Evolutionary conservation across 2,113 vertebrate genomes (phyloP).

Genomic region (Pyrgilauda ruficollis): DNA sequence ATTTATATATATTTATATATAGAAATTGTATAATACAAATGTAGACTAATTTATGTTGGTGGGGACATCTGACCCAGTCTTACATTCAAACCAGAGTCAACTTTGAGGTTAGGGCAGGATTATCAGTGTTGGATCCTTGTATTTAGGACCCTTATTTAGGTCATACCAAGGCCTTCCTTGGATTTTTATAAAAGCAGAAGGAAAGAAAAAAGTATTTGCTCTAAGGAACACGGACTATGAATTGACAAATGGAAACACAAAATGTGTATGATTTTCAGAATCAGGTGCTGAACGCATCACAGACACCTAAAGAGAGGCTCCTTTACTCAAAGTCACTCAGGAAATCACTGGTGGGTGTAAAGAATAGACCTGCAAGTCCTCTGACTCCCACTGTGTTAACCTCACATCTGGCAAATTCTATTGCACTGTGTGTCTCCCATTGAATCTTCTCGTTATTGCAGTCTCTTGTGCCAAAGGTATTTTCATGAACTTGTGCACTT

Average conservation of each 20-base stretch:
- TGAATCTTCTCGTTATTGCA: neutral
- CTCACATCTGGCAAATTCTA: neutral
- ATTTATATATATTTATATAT: too few species aligned
- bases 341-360: neutral
- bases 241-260: neutral
- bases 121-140: neutral
- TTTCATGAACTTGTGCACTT: conserved; percentile 17
- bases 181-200: neutral
- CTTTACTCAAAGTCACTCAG: neutral
- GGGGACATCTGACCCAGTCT: neutral
- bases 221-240: neutral
- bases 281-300: neutral
- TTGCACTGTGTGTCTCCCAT: neutral
- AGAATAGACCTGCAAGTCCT: neutral
- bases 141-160: neutral
- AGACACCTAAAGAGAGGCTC: neutral
- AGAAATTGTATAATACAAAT: neutral
- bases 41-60: neutral
- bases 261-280: neutral
- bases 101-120: neutral
- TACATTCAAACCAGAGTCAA: neutral
- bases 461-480: neutral
- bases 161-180: neutral
- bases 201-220: neutral
- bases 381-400: neutral